Base-by-base conservation (phyloP, 2,113 vertebrate genomes). In the Tachysurus fulvidraco region DNA sequence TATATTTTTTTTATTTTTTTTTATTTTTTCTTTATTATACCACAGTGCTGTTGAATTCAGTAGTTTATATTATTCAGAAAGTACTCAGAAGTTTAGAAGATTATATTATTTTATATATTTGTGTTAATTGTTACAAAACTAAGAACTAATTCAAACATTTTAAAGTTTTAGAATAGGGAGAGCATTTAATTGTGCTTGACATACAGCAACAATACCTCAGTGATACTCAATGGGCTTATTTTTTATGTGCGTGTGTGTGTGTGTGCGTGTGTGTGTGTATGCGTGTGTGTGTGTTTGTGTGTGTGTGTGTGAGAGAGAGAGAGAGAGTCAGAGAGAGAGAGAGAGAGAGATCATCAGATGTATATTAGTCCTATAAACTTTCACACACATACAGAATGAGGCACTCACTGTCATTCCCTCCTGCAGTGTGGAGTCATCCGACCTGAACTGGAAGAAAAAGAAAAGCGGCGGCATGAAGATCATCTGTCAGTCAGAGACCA, bases 401-500 rank as follows among this genome's bases (percentile, higher is more conserved):
- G 23, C 54, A 44, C 28, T 44, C 12, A 19, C 13, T 17, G 19
- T 16, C 46, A 14, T 78, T 83, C 21, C 86, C 55, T 16, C 57
- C 44, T 67, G 12, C 93, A 99, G 98, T 0, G 97, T 99, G 0
- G 97, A 99, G 90, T 99, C 98, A 3, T 97, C 97, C 0, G 97
- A 98, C 1, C 95, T 99, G 86, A 98, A 97, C 93, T 99, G 98
- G 98, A 99, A 98, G 90, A 97, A 94, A 94, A 99, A 97, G 88
- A 99, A 99, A 90, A 99, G 97, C 0, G 98, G 97, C 6, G 98
- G 98, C 25, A 99, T 99, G 84, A 98, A 98, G 91, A 98, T 99
- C 52, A 93, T 97, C 89, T 99, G 97, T 89, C 98, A 99, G 36
- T 99, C 98, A 1, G 97, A 98, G 89, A 91, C 88, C 41, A 96